Percentiles rank a stretch among this genome's conserved stretches.
These are phyloP conservation scores for Chrysomela aeneicollis DNA, from an alignment of 2,888 invertebrate species.

Conservation along the genomic window DNA sequence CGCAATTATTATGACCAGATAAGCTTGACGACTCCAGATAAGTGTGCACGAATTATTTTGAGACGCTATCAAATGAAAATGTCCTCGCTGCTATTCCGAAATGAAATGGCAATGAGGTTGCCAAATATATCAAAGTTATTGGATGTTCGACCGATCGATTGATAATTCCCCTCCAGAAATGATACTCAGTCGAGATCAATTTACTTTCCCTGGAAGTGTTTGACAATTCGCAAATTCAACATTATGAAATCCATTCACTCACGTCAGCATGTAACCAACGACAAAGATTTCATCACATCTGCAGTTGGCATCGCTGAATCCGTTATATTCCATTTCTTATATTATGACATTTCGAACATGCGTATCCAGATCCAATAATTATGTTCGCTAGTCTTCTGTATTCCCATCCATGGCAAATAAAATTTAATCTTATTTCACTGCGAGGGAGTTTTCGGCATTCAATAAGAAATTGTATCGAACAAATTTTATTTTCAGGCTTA, in stretches of 20 bases:
- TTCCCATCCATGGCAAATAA: not conserved
- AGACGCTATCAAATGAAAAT: not conserved
- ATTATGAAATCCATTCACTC: too few relatives aligned
- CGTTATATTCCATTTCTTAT: not conserved
- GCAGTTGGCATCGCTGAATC: not conserved
- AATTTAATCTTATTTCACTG: conserved; percentile 6
- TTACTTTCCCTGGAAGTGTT: too few relatives aligned
- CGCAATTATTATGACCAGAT: not conserved
- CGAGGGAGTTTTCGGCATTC: not conserved
- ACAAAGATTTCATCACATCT: too few relatives aligned
- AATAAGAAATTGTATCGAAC: conserved; percentile 14
- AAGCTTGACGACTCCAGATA: not conserved
- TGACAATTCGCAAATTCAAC: too few relatives aligned
- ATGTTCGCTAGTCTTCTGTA: not conserved
- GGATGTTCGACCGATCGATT: too few relatives aligned
- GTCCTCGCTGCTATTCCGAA: not conserved
- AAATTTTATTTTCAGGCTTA: conserved; percentile 14
- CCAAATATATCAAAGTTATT: too few relatives aligned
- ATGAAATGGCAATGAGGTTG: too few relatives aligned
- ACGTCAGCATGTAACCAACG: too few relatives aligned
- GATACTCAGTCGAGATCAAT: too few relatives aligned
- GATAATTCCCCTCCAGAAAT: too few relatives aligned
- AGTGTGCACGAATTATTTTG: not conserved
- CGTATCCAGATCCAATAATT: not conserved
- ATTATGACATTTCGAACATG: not conserved